Evolutionary conservation across 2,113 vertebrate genomes (phyloP).

Genomic region (Lipophrys pholis): DNA sequence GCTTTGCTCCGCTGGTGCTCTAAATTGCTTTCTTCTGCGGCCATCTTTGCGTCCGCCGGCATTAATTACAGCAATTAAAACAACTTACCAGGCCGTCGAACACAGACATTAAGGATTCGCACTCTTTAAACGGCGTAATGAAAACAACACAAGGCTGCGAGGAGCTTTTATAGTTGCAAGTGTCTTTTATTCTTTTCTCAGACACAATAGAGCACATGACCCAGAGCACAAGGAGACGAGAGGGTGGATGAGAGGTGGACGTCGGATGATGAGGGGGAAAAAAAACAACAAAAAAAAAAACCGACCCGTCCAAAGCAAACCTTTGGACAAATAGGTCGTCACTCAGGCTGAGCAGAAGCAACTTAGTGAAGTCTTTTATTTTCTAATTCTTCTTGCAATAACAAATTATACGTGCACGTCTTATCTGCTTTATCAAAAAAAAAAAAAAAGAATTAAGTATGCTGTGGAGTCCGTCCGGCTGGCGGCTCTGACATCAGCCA

Average conservation of each 20-base stretch:
- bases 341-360: slow-evolving; percentile 58
- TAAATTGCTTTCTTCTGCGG: not conserved
- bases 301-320: slow-evolving; percentile 41
- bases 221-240: slow-evolving; percentile 70
- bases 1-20: not conserved
- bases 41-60: no score
- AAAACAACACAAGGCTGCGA: slow-evolving; percentile 20
- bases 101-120: not conserved
- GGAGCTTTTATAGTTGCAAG: slow-evolving; percentile 58
- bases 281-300: no score
- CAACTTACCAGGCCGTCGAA: not conserved
- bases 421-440: slow-evolving; percentile 61
- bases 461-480: slow-evolving; percentile 13
- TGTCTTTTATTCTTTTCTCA: slow-evolving; percentile 80
- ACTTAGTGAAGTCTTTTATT: slow-evolving; percentile 33
- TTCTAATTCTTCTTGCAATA: slow-evolving; percentile 35
- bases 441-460: slow-evolving; percentile 50
- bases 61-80: not conserved
- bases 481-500: slow-evolving; percentile 67
- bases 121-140: not conserved
- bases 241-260: slow-evolving; percentile 43
- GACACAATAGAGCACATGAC: slow-evolving; percentile 78
- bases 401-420: slow-evolving; percentile 71
- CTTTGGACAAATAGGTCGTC: slow-evolving; percentile 45
- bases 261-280: slow-evolving; percentile 39